Percentiles rank a stretch among this genome's conserved stretches.
Conservation (phyloP, 2,888 invertebrate genomes). For the Hybos culiciformis region DNA sequence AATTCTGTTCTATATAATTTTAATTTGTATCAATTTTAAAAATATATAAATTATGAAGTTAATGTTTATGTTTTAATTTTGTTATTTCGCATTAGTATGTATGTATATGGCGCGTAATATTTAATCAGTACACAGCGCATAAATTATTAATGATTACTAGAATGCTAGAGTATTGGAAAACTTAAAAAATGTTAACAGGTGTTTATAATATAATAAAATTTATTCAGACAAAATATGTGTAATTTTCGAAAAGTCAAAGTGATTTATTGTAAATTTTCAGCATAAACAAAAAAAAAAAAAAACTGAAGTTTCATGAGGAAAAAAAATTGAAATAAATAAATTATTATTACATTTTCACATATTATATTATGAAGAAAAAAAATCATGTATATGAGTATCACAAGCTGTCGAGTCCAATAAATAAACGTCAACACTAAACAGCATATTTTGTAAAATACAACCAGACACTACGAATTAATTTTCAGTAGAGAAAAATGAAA, state of each 20-base stretch:
- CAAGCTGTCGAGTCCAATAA: slow-evolving; percentile 9
- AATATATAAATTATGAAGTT: no score
- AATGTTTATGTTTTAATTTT: no score
- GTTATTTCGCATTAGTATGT: no score
- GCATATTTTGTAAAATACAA: no score
- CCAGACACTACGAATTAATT: slow-evolving; percentile 9
- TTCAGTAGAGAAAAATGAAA: not conserved
- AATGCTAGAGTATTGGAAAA: not conserved
- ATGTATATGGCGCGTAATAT: no score
- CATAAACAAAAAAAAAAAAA: not conserved
- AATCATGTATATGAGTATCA: slow-evolving; percentile 8
- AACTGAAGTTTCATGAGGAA: not conserved
- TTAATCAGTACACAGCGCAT: not conserved
- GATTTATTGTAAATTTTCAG: not conserved
- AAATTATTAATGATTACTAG: not conserved
- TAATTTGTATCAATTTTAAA: no score
- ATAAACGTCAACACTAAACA: slow-evolving; percentile 9
- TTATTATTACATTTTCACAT: no score
- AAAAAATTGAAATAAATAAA: not conserved
- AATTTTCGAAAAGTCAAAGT: not conserved
- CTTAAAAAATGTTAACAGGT: not conserved
- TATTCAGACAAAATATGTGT: not conserved
- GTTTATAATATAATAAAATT: not conserved
- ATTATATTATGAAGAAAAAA: not conserved
- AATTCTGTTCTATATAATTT: no score